These are phyloP conservation scores for Drosophila grimshawi DNA, from an alignment of 1,140 invertebrate genomes.

Conservation along the genomic window DNA sequence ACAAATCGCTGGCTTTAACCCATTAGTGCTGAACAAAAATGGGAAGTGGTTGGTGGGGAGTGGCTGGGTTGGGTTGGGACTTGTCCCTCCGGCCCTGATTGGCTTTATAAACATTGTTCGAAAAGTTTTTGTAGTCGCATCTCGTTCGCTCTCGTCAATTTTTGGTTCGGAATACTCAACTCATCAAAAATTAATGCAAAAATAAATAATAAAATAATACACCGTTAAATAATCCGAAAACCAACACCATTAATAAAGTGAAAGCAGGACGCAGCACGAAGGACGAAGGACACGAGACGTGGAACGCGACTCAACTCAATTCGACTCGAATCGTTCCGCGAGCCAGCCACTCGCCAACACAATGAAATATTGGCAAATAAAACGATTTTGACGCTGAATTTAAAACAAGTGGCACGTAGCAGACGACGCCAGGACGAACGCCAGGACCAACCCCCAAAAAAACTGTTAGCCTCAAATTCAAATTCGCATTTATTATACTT, in stretches of 20 bases:
- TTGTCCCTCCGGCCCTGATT: not conserved
- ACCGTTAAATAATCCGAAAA: conserved; percentile 84
- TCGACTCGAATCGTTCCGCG: conserved; percentile 13
- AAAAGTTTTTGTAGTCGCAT: conserved; percentile 43
- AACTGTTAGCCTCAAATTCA: conserved; percentile 64
- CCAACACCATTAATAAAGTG: conserved; percentile 84
- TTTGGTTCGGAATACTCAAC: conserved; percentile 29
- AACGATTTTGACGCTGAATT: conserved; percentile 84
- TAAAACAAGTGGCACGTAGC: conserved; percentile 81
- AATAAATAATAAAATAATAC: conserved; percentile 84
- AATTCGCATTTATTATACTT: conserved; percentile 83
- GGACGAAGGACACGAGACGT: not conserved
- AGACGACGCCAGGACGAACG: conserved; percentile 33
- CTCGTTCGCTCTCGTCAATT: conserved; percentile 23
- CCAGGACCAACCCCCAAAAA: conserved; percentile 32
- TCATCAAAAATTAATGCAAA: conserved; percentile 83
- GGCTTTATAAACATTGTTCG: conserved; percentile 47
- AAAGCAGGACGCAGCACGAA: conserved; percentile 28
- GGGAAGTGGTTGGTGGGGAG: not conserved
- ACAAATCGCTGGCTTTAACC: conserved; percentile 31
- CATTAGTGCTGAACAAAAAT: conserved; percentile 28
- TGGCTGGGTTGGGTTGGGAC: not conserved
- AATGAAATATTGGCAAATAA: conserved; percentile 84
- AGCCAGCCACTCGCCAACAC: conserved; percentile 57
- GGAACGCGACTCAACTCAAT: too few relatives aligned